Base-by-base conservation (phyloP, 2,797 vertebrate genomes). In the Petrocephalus schoutedeni region DNA sequence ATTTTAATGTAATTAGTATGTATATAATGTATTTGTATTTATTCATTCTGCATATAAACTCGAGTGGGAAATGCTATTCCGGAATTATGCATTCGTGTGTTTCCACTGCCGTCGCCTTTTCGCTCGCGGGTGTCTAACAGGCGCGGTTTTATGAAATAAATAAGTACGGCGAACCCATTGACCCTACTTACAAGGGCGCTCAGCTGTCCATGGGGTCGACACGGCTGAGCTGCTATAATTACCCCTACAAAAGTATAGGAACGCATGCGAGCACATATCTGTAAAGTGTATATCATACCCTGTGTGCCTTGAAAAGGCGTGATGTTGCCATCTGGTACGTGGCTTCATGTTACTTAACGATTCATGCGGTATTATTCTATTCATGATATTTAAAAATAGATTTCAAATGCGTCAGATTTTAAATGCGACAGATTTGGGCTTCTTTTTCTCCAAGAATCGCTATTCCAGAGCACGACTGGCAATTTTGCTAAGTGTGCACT, bases 181-280 rank as follows among this genome's bases (percentile, higher is more conserved):
- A 95, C 94, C 94, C 92, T 28, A 86, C 91, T 89, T 91, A 91
- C 92, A 91, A 93, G 93, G 93, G 90, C 91, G 92, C 89, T 89
- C 90, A 93, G 93, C 93, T 94, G 92, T 90, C 89, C 93, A 92
- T 93, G 93, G 95, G 94, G 94, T 94, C 95, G 94, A 94, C 94
- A 83, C 71, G 85, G 87, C 88, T 88, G 56, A 94, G 95, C 95
- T 95, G 94, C 93, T 94, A 92, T 93, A 94, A 95, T 95, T 92
- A 94, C 94, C 93, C 90, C 85, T 90, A 94, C 94, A 94, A 94
- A 93, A 91, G 91, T 88, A 92, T 87, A 1, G 89, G 93, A 93
- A 90, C 92, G 93, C 93, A 94, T 89, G 91, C 59, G 49, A 58
- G 84, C 92, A 93, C 93, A 93, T 89, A 92, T 92, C 93, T 93